phyloP scores from a whole-genome alignment of 2,113 vertebrate species.

The Acrocephalus kingi region DNA sequence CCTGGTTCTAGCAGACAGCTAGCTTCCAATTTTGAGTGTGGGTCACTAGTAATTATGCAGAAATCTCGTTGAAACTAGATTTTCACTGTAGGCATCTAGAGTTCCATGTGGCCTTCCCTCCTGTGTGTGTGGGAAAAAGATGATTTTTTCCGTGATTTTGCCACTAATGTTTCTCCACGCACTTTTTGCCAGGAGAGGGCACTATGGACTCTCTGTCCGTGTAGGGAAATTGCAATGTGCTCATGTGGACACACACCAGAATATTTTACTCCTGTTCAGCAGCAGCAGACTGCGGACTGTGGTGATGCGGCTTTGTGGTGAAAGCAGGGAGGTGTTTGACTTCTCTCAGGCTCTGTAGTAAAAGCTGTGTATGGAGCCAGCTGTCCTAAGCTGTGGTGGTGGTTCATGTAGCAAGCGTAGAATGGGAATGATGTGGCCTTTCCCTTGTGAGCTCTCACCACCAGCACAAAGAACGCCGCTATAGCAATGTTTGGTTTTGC shows the following conservation, averaged over 20 bases:
- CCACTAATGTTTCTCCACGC: neutral
- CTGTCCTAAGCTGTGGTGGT: neutral
- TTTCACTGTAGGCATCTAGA: neutral
- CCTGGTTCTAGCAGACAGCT: neutral
- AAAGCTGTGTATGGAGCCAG: neutral
- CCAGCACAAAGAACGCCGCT: neutral
- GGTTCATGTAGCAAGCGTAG: neutral
- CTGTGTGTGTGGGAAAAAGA: neutral
- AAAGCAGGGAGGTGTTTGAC: neutral
- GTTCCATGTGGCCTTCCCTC: neutral
- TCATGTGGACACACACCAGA: neutral
- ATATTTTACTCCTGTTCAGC: neutral
- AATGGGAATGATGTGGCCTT: neutral
- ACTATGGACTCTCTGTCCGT: neutral
- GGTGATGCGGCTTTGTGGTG: neutral
- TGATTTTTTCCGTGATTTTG: neutral
- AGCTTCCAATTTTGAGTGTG: neutral
- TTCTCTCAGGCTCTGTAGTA: neutral
- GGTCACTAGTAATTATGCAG: neutral
- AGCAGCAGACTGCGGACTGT: neutral
- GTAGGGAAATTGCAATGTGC: neutral
- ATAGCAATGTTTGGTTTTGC: neutral
- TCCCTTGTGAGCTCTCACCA: neutral
- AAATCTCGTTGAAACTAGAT: neutral
- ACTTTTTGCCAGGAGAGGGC: slow-evolving; percentile 41